These are phyloP conservation scores for Drosophila subquinaria DNA, from an alignment of 2,888 invertebrate species.

Conservation along the genomic window DNA sequence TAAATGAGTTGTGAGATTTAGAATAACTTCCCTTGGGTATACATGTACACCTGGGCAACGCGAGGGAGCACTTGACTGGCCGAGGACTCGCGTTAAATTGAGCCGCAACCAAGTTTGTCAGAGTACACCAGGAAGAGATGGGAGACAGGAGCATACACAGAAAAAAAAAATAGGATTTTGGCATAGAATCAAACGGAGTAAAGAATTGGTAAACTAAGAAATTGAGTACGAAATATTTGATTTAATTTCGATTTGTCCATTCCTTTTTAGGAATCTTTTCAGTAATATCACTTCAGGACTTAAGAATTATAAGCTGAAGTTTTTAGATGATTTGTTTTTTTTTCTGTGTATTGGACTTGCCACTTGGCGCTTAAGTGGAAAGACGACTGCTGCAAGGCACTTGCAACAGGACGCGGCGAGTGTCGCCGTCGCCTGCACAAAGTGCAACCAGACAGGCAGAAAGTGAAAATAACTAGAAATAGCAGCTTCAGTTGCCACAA, in stretches of 20 bases:
- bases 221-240: too few relatives aligned
- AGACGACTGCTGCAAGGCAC: slow-evolving; percentile 34
- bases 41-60: slow-evolving; percentile 1
- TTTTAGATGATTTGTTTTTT: too few relatives aligned
- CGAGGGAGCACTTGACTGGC: slow-evolving; percentile 26
- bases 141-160: slow-evolving; percentile 3
- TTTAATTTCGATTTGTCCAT: too few relatives aligned
- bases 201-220: too few relatives aligned
- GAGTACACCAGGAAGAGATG: not conserved
- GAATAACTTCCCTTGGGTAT: not conserved
- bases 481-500: slow-evolving; percentile 22
- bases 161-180: too few relatives aligned
- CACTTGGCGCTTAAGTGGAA: slow-evolving; percentile 43
- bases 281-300: too few relatives aligned
- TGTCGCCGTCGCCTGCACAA: slow-evolving; percentile 12
- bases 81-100: slow-evolving; percentile 53
- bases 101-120: slow-evolving; percentile 42
- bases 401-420: slow-evolving; percentile 42
- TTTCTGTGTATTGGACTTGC: slow-evolving; percentile 2
- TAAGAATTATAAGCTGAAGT: too few relatives aligned
- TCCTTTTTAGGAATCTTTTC: too few relatives aligned
- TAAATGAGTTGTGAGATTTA: slow-evolving; percentile 20
- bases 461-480: not conserved
- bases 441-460: slow-evolving; percentile 13
- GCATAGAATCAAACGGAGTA: too few relatives aligned